Base-by-base conservation (phyloP, 2,888 invertebrate species). In the Steinernema hermaphroditum region DNA sequence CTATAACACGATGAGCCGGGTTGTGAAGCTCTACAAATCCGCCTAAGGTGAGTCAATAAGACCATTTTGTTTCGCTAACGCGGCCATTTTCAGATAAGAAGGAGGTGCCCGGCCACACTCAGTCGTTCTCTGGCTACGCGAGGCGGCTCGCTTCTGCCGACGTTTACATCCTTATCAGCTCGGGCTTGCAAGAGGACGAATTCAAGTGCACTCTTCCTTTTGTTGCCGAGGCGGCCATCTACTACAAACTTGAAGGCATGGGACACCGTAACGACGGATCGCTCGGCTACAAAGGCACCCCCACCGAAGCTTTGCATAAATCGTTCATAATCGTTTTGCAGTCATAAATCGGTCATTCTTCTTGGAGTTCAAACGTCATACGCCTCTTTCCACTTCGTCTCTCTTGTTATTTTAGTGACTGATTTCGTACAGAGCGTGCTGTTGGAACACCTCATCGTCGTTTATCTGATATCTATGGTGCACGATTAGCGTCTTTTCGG, bases 201-300 rank as follows among this genome's bases (percentile, higher is more conserved):
- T 92, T 92, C 88, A 89, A 89, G 57, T 84, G 83, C 76, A 81
- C 81, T 2, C 92, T 92, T 0, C 91, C 91, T 0, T 91, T 91
- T 89, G 91, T 90, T 86, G 92, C 90, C 22, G 43, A 78, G 76
- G 91, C 91, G 88, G 91, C 91, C 68, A 90, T 92, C 80, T 90
- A 92, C 22, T 92, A 91, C 49, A 91, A 92, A 27, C 91, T 92
- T 86, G 88, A 89, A 22, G 90, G 91, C 37, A 89, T 92, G 72
- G 91, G 91, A 0, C 91, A 92, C 88, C 89, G 92, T 80, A 89
- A 90, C 81, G 91, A 91, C 87, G 92, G 92, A 77, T 91, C 90
- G 41, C 91, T 91, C 0, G 92, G 92, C 87, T 90, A 90, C 86
- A 92, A 92, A 76, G 84, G 83, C 70, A 81, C 82, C 73, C n/a